Evolutionary conservation across 2,888 invertebrate genomes (phyloP), one percentile per base, ranked within the genome.

Genomic region (Zeuzera pyrina): DNA sequence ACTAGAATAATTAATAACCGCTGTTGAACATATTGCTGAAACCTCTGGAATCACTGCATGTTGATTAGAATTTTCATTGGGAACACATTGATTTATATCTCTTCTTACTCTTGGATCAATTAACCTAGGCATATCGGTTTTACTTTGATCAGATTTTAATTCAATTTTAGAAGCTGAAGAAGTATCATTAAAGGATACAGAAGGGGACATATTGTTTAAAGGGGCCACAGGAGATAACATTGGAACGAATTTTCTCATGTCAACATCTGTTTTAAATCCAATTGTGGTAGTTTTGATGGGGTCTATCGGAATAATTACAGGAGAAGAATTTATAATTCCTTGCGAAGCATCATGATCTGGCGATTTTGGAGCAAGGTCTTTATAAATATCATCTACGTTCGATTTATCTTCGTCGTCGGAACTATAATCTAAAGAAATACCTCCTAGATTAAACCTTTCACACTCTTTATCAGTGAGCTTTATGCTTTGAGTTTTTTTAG

Each of bases 381-480:
- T 42, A 38, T 68, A 72, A 32, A 70, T 41, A 36, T 68, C 65
- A 36, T 57, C 52, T 5, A 49, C 16, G 23, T 12, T 25, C 1
- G 54, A 43, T 30, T 47, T 42, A 19, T 53, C 52, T 12, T 72
- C 68, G 23, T 64, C 66, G 12, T 76, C 73, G 8, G 70, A 70
- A 38, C 60, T 66, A 30, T 69, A 65, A 34, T 61, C 60, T 7
- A 73, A 41, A 4, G 64, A 47, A 47, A 63, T 69, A 23, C 52
- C 41, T 6, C 68, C 57, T 31, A 81, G 58, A 45, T 79, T 72
- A 40, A 84, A 84, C 35, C 84, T 60, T 59, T 81, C 79, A 37
- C 68, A 74, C 59, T 84, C 84, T 46, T 84, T 83, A 35, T 77
- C 77, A 1, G 84, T 84, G 30, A 84, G 59, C 45, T 76, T 83